Base-by-base conservation (phyloP, 2,888 invertebrate genomes). In the Anaspis maculata region DNA sequence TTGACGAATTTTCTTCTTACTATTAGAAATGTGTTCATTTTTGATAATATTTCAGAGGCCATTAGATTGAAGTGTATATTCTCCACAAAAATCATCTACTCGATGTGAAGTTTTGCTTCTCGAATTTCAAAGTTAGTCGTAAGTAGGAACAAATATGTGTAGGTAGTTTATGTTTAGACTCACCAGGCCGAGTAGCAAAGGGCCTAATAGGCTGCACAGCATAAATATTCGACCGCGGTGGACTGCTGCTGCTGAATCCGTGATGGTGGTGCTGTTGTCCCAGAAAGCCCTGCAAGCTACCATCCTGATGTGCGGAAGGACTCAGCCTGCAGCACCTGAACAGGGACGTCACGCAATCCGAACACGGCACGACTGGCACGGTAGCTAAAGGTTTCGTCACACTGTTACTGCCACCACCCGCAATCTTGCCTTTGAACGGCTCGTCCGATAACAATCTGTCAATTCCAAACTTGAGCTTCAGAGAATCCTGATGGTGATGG, bases 401-500 rank as follows among this genome's bases (percentile, higher is more conserved):
- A 13, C 32, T 34, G 25, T 25, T 29, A n/a, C 16, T 27, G n/a
- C n/a, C n/a, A n/a, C n/a, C n/a, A n/a, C n/a, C n/a, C n/a, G n/a
- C n/a, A 30, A 23, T 34, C 36, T 26, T 41, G 32, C 16, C 25
- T 12, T 16, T 21, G 41, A 33, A 35, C 22, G 30, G 35, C 7
- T 32, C 25, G 25, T 34, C 31, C 2, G 40, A 16, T 34, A 83
- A 58, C 45, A 83, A 76, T 52, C 78, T 71, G 52, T 83, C 82
- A 41, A 83, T 76, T 51, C 83, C 80, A 55, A 83, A 83, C 67
- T 80, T 82, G 43, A 78, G 59, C 49, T 72, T 71, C 44, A 54
- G 63, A 46, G 62, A 47, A 43, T 59, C 41, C 27, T 39, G 50
- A n/a, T n/a, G n/a, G n/a, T n/a, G n/a, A n/a, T n/a, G n/a, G n/a